phyloP scores from a whole-genome alignment of 2,113 vertebrate genomes.

The Prionailurus bengalensis region DNA sequence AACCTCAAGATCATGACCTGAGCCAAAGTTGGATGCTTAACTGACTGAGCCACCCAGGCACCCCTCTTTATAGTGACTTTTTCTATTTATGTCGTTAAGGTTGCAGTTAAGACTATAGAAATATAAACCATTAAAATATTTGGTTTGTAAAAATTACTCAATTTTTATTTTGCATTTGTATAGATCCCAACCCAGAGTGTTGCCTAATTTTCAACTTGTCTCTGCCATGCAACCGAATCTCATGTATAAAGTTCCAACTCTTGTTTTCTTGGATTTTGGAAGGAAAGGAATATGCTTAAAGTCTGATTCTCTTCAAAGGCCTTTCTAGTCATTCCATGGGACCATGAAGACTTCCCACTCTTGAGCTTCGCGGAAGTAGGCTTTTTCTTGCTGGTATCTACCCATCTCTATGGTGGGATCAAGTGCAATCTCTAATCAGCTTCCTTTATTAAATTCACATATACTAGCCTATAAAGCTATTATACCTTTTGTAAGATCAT shows the following conservation, averaged over 20 bases:
- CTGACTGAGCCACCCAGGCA: no score
- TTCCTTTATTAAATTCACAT: conserved; percentile 47
- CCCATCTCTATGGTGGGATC: background rate
- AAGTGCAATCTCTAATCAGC: background rate
- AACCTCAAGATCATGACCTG: no score
- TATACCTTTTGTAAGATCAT: background rate
- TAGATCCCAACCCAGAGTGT: background rate
- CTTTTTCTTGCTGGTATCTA: background rate
- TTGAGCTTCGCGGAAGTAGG: background rate
- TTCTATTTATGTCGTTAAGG: background rate
- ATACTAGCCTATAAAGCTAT: background rate
- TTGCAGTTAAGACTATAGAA: background rate
- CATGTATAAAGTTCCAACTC: background rate
- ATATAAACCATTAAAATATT: conserved; percentile 13
- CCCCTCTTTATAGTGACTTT: background rate
- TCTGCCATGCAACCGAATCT: background rate
- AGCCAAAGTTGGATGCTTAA: no score
- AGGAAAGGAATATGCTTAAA: background rate
- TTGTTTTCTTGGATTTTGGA: conserved; percentile 3
- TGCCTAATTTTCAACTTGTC: background rate
- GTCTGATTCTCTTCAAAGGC: background rate
- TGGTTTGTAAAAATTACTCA: conserved; percentile 13
- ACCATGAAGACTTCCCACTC: background rate
- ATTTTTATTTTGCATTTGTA: background rate
- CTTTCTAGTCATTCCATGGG: background rate